These are phyloP conservation scores for Xylota segnis DNA, from an alignment of 2,888 invertebrate genomes.

Conservation along the genomic window DNA sequence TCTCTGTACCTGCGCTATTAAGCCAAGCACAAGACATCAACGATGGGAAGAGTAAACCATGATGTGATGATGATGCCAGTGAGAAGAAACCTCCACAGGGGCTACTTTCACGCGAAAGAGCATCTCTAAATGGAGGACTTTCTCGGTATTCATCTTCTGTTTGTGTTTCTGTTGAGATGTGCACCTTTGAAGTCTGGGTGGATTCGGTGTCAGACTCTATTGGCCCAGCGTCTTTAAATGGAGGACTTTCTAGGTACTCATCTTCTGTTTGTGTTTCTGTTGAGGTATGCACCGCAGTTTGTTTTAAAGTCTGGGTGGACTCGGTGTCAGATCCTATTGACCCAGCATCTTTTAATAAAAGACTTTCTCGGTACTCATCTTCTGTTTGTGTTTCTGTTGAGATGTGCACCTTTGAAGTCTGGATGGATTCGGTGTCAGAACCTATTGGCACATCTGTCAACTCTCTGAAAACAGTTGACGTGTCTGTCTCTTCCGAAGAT, in stretches of 20 bases:
- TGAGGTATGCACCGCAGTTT: not conserved
- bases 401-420: slow-evolving; percentile 8
- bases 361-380: not conserved
- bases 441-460: slow-evolving; percentile 23
- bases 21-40: slow-evolving; percentile 71
- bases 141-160: slow-evolving; percentile 26
- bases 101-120: slow-evolving; percentile 35
- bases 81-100: slow-evolving; percentile 49
- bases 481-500: slow-evolving; percentile 11
- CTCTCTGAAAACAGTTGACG: slow-evolving; percentile 34
- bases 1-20: slow-evolving; percentile 53
- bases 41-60: slow-evolving; percentile 63
- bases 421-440: not conserved
- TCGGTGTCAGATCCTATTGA: slow-evolving; percentile 1
- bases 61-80: slow-evolving; percentile 11
- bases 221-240: slow-evolving; percentile 25
- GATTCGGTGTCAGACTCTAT: not conserved
- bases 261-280: too few species aligned
- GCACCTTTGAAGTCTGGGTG: not conserved
- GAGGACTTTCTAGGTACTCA: too few species aligned
- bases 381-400: slow-evolving; percentile 61
- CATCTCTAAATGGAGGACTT: slow-evolving; percentile 16
- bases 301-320: not conserved
- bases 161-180: slow-evolving; percentile 55
- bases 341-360: too few species aligned